Base-by-base conservation (phyloP, 2,113 vertebrate species). In the Eptatretus burgeri region DNA sequence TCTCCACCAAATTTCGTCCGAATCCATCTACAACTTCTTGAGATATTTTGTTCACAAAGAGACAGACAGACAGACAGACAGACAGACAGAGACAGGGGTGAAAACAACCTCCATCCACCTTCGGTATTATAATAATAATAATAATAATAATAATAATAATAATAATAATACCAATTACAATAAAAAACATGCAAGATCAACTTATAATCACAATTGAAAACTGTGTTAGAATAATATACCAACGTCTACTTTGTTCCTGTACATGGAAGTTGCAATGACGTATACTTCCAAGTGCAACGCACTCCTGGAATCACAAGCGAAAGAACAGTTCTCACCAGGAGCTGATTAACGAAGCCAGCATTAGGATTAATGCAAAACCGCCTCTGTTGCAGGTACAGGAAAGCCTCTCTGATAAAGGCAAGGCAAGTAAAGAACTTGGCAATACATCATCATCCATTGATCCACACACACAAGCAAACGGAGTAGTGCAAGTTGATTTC, bases 341-440 rank as follows among this genome's bases (percentile, higher is more conserved):
- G 77, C 77, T 98, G 91, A 78, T 94, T 87, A 65, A 94, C 91
- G 74, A 98, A 98, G 75, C 91, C 91, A 74, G 85, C 82, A 70
- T 98, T 98, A 64, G 91, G 91, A 77, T 98, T 98, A 74, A 98
- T 98, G 78, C 91, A 98, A 76, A 98, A 98, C 75, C 91, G 80
- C 69, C 87, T 84, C 76, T 94, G 88, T 75, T 98, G 91, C 66
- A 98, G 86, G 17, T 96, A 87, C 70, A 81, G 84, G 79, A 98
- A 98, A 11, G 91, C 87, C 65, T 94, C 85, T 77, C 91, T 98
- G 65, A 66, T 13, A 68, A 67, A 16, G 71, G 5, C 52, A 62
- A 52, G 27, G 63, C 66, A 17, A 50, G 66, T 65, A 5, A 27
- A 0, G 0, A 14, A 14, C n/a, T 14, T 52, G 62, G 13, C 14